Evolutionary conservation across 2,113 vertebrate genomes (phyloP).

Genomic region (Edolisoma coerulescens): DNA sequence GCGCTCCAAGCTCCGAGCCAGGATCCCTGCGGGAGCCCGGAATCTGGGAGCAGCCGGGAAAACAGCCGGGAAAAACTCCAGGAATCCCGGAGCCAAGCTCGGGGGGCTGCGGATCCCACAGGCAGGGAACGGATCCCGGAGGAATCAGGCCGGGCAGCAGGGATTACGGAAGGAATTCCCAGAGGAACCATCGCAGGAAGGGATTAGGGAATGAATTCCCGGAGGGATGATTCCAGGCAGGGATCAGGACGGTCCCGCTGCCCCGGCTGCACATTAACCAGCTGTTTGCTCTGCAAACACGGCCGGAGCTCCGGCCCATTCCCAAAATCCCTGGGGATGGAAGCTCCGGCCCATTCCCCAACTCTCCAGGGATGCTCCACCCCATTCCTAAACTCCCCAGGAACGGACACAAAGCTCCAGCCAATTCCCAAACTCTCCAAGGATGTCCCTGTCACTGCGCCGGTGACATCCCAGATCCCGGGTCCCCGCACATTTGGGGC

Average conservation of each 20-base stretch:
- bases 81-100: background rate
- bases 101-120: background rate
- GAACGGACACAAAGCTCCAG: background rate
- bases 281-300: conserved; percentile 33
- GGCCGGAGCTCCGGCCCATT: too few species aligned
- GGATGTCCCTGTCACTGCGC: background rate
- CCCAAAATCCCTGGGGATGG: background rate
- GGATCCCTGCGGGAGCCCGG: background rate
- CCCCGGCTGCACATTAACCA: conserved; percentile 45
- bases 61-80: background rate
- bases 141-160: background rate
- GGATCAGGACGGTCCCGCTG: background rate
- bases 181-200: background rate
- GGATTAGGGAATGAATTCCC: background rate
- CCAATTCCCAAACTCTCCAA: background rate
- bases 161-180: background rate
- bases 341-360: background rate
- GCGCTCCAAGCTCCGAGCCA: background rate
- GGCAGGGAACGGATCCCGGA: fast-evolving
- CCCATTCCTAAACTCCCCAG: background rate
- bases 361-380: background rate
- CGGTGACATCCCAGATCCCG: background rate
- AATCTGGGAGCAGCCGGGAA: background rate
- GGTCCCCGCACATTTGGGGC: fast-evolving
- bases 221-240: background rate